A percentile compares a stretch with the other conserved stretches of the same genome.
Evolutionary conservation across 64 coral and sea anemone genomes (phyloP).

Genomic region (Porites lutea): DNA sequence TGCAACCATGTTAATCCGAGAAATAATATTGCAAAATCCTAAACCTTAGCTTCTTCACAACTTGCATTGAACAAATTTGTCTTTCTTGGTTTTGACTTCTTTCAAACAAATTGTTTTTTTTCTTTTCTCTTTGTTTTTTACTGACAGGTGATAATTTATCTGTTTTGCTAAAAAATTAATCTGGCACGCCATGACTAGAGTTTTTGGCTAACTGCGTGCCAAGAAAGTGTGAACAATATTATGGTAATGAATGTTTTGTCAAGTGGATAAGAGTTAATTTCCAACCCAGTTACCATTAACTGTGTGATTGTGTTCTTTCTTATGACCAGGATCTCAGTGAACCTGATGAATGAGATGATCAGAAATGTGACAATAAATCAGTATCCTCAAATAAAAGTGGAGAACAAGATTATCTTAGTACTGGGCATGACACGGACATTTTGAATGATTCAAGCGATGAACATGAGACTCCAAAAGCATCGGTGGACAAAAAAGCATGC

Average conservation of each 20-base stretch:
- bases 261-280: not conserved
- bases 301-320: conserved; percentile 11
- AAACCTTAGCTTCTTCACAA: too few relatives aligned
- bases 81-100: too few relatives aligned
- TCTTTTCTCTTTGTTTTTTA: too few relatives aligned
- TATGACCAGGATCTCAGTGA: not conserved
- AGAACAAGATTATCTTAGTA: not conserved
- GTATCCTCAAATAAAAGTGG: conserved; percentile 4
- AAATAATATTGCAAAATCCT: too few relatives aligned
- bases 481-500: not conserved
- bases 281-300: conserved; percentile 2
- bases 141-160: too few relatives aligned
- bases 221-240: too few relatives aligned
- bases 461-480: not conserved
- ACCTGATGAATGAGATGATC: not conserved
- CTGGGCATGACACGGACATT: not conserved
- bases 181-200: too few relatives aligned
- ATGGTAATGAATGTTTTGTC: not conserved
- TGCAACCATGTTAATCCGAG: too few relatives aligned
- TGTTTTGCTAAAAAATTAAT: too few relatives aligned
- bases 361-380: not conserved
- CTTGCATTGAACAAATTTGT: too few relatives aligned
- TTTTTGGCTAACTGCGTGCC: too few relatives aligned
- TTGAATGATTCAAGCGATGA: not conserved
- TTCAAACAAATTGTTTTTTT: too few relatives aligned